phyloP scores from a whole-genome alignment of 2,113 vertebrate species.

The Hippocampus mohnikei region DNA sequence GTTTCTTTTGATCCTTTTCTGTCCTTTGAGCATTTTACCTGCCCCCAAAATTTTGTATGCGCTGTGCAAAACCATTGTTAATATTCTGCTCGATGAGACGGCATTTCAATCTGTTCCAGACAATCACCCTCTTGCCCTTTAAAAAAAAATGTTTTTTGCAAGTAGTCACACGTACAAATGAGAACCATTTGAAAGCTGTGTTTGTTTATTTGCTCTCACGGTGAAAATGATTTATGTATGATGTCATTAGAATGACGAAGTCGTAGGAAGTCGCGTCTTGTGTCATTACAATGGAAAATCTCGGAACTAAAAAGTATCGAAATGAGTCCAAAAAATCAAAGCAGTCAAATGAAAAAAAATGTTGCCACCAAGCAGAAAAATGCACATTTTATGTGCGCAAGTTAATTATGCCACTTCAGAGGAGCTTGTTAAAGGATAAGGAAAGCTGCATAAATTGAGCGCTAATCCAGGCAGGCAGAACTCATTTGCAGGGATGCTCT shows the following conservation, averaged over 20 bases:
- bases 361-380: conserved; percentile 98
- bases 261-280: conserved; percentile 45
- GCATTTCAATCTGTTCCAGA: conserved; percentile 10
- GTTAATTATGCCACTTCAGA: conserved; percentile 99
- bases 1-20: conserved; percentile 20
- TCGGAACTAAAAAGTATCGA: conserved; percentile 78
- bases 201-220: conserved; percentile 39
- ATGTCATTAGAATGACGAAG: conserved; percentile 60
- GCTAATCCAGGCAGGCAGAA: conserved; percentile 99
- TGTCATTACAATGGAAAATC: conserved; percentile 67
- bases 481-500: conserved; percentile 99
- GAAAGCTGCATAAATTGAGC: conserved; percentile 99
- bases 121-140: conserved; percentile 17
- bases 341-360: conserved; percentile 91
- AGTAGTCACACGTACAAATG: conserved; percentile 5
- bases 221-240: conserved; percentile 38
- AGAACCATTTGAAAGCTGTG: conserved; percentile 21
- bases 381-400: conserved; percentile 99
- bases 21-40: conserved; percentile 7
- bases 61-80: not conserved
- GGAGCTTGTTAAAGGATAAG: conserved; percentile 98
- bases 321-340: conserved; percentile 83
- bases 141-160: not conserved
- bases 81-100: conserved; percentile 16
- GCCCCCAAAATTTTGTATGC: not conserved